Conservation (phyloP, 2,113 vertebrate genomes). For the Heloderma charlesbogerti region DNA sequence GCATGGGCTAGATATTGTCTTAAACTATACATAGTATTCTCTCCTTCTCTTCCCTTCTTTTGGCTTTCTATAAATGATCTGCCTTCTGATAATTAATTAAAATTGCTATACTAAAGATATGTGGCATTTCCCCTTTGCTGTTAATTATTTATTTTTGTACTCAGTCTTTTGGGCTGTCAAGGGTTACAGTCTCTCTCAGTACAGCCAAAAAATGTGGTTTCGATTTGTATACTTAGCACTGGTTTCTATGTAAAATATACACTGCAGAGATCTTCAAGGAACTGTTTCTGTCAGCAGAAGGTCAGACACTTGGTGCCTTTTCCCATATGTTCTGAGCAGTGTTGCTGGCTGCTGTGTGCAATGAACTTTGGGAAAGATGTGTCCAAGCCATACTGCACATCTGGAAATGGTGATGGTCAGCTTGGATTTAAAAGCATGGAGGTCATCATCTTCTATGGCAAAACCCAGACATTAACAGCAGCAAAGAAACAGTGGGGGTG, state of each 20-base stretch:
- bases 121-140: neutral
- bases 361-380: conserved; percentile 64
- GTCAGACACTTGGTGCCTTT: conserved; percentile 56
- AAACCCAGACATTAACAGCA: conserved; percentile 60
- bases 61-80: neutral
- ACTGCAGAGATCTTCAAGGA: conserved; percentile 62
- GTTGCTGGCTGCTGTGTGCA: conserved; percentile 27
- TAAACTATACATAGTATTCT: neutral
- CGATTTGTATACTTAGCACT: conserved; percentile 62
- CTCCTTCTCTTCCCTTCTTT: neutral
- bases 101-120: neutral
- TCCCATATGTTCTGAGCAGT: conserved; percentile 65
- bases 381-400: conserved; percentile 65
- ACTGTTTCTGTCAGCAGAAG: conserved; percentile 60
- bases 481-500: conserved; percentile 45
- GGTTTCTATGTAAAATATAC: conserved; percentile 61
- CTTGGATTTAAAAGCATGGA: conserved; percentile 56
- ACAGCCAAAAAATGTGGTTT: conserved; percentile 53
- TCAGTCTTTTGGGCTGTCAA: conserved; percentile 55
- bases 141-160: conserved; percentile 42
- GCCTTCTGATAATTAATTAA: neutral
- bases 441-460: conserved; percentile 64
- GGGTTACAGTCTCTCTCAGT: conserved; percentile 50
- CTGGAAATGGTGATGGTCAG: conserved; percentile 76
- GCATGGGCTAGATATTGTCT: neutral